Evolutionary conservation across 1,140 invertebrate genomes (phyloP), one percentile per base, ranked within the genome.

Genomic region (Apolygus lucorum): DNA sequence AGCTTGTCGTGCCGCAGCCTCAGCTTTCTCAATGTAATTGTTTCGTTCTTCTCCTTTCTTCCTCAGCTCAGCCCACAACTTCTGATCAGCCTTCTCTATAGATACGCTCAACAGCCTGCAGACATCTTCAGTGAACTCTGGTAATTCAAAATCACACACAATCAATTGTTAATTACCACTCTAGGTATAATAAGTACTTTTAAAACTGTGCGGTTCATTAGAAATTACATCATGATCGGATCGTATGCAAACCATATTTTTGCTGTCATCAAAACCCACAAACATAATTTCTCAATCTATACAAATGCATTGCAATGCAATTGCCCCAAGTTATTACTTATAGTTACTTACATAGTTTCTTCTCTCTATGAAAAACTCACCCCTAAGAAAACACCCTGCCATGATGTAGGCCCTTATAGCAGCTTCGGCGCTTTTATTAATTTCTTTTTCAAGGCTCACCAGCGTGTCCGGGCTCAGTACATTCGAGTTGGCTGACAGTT

Each of bases 31-130:
- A 1, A 86, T 73, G 0, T 81, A 76, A 27, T 80, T 73, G 62
- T 83, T 81, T 66, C 82, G 82, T 34, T 82, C 82, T 52, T 79
- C 77, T 0, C 84, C 82, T 22, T 84, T 82, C 54, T 84, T 79
- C 69, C 81, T 85, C 17, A 87, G 76, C n/a, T 83, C 81, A 59
- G 13, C 67, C 75, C 65, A 68, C 26, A 68, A 42, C 21, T 49
- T 67, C 2, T 49, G 25, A 68, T 74, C 74, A 21, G 68, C 28
- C 52, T 70, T 67, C 2, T 75, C 59, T 25, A 74, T 29, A 28
- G 72, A 71, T 17, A 52, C 52, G 24, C 75, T 73, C 21, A 76
- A 29, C 13, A 70, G n/a, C 34, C 28, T 69, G 66, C 69, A 68
- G 8, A 74, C 68, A 14, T 72, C 65, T 67, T 72, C 67, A 24